phyloP scores from a whole-genome alignment of 2,888 invertebrate genomes.

The Cephus sareptanus region DNA sequence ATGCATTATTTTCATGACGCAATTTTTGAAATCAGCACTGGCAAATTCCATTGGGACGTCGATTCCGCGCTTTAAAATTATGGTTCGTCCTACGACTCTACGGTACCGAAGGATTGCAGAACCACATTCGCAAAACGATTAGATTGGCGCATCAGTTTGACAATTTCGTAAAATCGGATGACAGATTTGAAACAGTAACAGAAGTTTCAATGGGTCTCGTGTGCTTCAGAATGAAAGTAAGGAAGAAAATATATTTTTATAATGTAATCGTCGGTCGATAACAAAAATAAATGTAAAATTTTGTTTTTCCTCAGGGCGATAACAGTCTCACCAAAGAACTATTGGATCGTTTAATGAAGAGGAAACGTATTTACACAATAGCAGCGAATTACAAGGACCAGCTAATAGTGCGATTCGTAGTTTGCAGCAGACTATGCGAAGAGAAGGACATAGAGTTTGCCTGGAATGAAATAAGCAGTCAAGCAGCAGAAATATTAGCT shows the following conservation, averaged over 20 bases:
- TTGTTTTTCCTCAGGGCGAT: constrained; percentile 68
- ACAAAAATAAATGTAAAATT: background rate
- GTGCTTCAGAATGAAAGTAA: constrained; percentile 86
- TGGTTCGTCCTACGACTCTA: constrained; percentile 91
- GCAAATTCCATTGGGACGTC: constrained; percentile 87
- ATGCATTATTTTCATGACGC: background rate
- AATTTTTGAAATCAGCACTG: constrained; percentile 75
- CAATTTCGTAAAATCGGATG: constrained; percentile 75
- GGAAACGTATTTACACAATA: constrained; percentile 84
- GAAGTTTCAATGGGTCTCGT: constrained; percentile 84
- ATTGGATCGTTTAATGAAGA: constrained; percentile 77
- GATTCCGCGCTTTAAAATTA: constrained; percentile 91
- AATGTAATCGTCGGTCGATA: background rate
- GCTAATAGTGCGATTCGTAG: constrained; percentile 82
- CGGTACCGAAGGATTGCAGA: constrained; percentile 83
- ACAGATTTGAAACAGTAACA: constrained; percentile 82
- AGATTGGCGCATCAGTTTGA: constrained; percentile 84
- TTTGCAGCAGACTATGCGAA: constrained; percentile 80
- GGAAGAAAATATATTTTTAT: background rate
- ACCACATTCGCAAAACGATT: constrained; percentile 81
- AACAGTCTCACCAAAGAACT: constrained; percentile 78
- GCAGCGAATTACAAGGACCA: constrained; percentile 76
- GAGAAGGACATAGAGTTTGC: constrained; percentile 81
- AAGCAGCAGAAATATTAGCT: constrained; percentile 65
- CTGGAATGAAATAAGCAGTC: constrained; percentile 76